These are phyloP conservation scores for Nysson spinosus DNA, from an alignment of 2,888 invertebrate species.

Conservation along the genomic window DNA sequence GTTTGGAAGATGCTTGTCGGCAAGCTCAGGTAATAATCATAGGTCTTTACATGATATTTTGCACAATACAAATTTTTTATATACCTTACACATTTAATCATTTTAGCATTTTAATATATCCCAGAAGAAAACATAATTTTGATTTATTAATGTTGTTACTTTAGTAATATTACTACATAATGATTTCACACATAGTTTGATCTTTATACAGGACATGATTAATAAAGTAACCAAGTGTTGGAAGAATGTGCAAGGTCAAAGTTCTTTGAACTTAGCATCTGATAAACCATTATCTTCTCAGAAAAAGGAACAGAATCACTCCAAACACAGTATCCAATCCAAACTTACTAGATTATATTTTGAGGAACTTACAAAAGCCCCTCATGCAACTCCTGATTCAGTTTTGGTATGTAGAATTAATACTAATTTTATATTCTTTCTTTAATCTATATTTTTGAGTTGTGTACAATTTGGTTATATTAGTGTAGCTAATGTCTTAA, in stretches of 20 bases:
- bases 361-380: constrained; percentile 74
- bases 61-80: constrained; percentile 4
- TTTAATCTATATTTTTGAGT: constrained; percentile 6
- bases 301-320: constrained; percentile 69
- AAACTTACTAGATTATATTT: constrained; percentile 75
- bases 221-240: constrained; percentile 67
- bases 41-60: constrained; percentile 4
- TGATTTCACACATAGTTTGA: background rate
- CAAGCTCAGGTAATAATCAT: constrained; percentile 71
- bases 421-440: too few relatives aligned
- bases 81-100: background rate
- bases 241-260: constrained; percentile 63
- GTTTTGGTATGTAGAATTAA: constrained; percentile 73
- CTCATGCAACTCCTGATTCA: constrained; percentile 75
- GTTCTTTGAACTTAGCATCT: constrained; percentile 56
- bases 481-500: background rate
- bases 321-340: constrained; percentile 74
- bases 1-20: constrained; percentile 74
- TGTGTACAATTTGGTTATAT: background rate
- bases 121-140: too few relatives aligned
- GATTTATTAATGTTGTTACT: too few relatives aligned
- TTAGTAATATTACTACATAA: background rate
- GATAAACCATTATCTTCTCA: constrained; percentile 66
- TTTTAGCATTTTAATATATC: too few relatives aligned
- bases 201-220: constrained; percentile 69